Evolutionary conservation across 2,113 vertebrate species (phyloP), one percentile per base, ranked within the genome.

Genomic region (Pampusana beccarii): DNA sequence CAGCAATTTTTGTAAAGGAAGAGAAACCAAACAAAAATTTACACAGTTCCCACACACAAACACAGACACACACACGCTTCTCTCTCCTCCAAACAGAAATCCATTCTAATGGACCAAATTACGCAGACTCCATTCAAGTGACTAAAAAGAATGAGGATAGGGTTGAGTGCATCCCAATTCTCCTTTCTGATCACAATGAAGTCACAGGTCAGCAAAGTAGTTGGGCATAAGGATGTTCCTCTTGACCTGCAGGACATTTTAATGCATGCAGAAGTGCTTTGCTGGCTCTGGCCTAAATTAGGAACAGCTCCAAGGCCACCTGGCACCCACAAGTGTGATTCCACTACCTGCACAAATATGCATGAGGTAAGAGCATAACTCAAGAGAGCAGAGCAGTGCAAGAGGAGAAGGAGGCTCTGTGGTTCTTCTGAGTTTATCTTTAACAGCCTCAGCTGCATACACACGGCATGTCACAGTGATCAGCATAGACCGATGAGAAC

Each of bases 361-460:
- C 34, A 92, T 94, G 95, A 97, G 95, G 93, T 97, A 96, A 96
- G 72, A 91, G 85, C 75, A 7, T 88, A 93, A 87, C 88, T 94
- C 93, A 66, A 93, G 75, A 94, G 91, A 96, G 88, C 69, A 79
- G 91, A 97, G 94, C 91, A 95, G 95, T 89, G 91, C 86, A 89
- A 97, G 89, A 93, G 48, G 51, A 95, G 94, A 87, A 92, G 48
- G 95, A 95, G 95, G 94, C 94, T 97, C 89, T 94, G 91, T 96
- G 91, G 95, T 96, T 95, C 94, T 95, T 95, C 94, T 95, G 89
- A 96, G 94, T 92, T 95, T 82, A 87, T 13, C 8, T 94, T 23
- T 81, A 83, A 86, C 86, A 94, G 90, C 82, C 88, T 88, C 83
- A 90, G 92, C 90, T 96, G 82, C 61, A 33, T 72, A 93, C 80